Percentiles rank a stretch among this genome's conserved stretches.
Conservation (phyloP, 2,888 invertebrate genomes). For the Oxyscelio sp. region DNA sequence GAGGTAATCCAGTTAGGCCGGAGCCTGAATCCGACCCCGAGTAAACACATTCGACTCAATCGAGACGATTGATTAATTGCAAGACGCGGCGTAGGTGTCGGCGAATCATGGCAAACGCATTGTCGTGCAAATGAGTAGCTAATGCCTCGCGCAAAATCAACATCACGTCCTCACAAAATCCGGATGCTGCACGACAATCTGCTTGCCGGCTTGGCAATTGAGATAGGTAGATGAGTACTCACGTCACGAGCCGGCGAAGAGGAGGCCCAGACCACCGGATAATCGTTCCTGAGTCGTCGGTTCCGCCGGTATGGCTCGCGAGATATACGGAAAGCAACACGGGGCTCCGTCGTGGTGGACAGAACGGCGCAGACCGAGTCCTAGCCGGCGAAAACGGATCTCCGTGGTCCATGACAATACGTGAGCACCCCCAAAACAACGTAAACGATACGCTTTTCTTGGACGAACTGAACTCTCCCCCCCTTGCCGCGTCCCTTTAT, state of each 20-base stretch:
- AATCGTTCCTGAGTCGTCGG: neutral
- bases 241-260: constrained; percentile 3
- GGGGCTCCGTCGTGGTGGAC: constrained; percentile 20
- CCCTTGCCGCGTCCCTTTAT: constrained; percentile 87
- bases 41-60: neutral
- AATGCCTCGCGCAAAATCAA: constrained; percentile 5
- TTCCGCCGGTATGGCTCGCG: neutral
- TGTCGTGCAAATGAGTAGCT: constrained; percentile 15
- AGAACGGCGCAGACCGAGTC: too few relatives aligned
- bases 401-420: constrained; percentile 71
- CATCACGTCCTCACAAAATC: neutral
- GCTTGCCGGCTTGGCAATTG: constrained; percentile 4
- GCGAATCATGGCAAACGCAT: neutral
- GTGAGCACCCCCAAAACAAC: constrained; percentile 79
- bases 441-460: constrained; percentile 87
- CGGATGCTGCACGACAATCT: constrained; percentile 11
- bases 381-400: too few relatives aligned
- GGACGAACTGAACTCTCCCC: constrained; percentile 88
- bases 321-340: neutral
- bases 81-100: constrained; percentile 3
- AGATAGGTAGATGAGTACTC: constrained; percentile 23
- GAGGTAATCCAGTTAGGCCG: too few relatives aligned
- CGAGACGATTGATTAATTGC: constrained; percentile 2
- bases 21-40: too few relatives aligned
- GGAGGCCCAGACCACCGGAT: neutral